Conservation (phyloP, 1,140 invertebrate species). For the Zaprionus capensis region DNA sequence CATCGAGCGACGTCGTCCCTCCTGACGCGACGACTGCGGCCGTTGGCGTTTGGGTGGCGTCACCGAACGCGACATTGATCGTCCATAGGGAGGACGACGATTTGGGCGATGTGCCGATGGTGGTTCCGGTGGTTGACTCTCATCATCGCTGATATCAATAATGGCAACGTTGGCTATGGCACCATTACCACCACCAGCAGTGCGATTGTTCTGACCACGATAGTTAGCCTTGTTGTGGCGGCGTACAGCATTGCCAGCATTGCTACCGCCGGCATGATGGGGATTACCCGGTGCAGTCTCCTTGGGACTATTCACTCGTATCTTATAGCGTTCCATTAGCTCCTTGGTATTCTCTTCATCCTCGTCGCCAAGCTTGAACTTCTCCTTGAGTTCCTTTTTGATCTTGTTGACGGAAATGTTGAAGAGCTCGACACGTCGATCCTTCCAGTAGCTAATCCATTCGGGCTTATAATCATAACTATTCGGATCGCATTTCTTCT, state of each 20-base stretch:
- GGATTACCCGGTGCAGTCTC: neutral
- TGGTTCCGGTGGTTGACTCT: slow-evolving; percentile 32
- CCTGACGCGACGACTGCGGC: slow-evolving; percentile 17
- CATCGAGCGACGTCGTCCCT: slow-evolving; percentile 34
- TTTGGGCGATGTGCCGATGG: slow-evolving; percentile 12
- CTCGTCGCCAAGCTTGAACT: slow-evolving; percentile 85
- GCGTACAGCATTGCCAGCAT: neutral
- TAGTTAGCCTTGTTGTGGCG: slow-evolving; percentile 64
- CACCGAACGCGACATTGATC: slow-evolving; percentile 36
- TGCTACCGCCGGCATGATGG: neutral
- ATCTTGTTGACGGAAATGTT: slow-evolving; percentile 84
- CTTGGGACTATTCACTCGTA: slow-evolving; percentile 55
- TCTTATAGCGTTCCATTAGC: slow-evolving; percentile 76
- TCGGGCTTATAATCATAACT: slow-evolving; percentile 94
- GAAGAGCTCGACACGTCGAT: slow-evolving; percentile 90
- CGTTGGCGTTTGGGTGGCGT: slow-evolving; percentile 46
- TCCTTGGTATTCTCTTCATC: slow-evolving; percentile 76
- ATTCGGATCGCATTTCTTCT: slow-evolving; percentile 90
- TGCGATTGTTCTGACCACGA: slow-evolving; percentile 45
- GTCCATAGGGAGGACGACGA: slow-evolving; percentile 15
- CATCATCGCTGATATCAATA: slow-evolving; percentile 82
- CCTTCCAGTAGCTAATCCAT: slow-evolving; percentile 93
- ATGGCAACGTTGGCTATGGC: slow-evolving; percentile 33
- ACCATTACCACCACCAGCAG: slow-evolving; percentile 7
- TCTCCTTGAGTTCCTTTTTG: slow-evolving; percentile 85